Base-by-base conservation (phyloP, 2,113 vertebrate species). In the Apistogramma diplotaenia region DNA sequence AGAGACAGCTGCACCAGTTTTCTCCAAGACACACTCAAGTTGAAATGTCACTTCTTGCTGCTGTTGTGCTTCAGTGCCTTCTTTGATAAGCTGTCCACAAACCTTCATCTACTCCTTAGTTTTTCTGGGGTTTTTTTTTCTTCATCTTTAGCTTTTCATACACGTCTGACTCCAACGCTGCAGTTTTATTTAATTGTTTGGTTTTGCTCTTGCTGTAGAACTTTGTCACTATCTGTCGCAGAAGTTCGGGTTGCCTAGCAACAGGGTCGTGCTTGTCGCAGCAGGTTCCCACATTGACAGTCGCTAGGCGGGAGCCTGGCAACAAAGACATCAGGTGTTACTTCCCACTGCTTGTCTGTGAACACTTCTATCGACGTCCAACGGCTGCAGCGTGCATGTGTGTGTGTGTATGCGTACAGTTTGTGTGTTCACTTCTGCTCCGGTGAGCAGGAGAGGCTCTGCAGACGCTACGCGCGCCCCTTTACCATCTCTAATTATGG, bases 241-340 rank as follows among this genome's bases (percentile, higher is more conserved):
- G 53, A 88, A 93, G 88, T 93, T 94, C 55, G 86, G 83, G 91
- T 94, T 91, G 93, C 94, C 82, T 94, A 85, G 95, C 93, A 94
- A 95, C 95, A 92, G 83, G 92, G 91, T 93, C 81, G 81, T 78
- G 89, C 89, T 91, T 77, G 83, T 83, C 78, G 35, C 85, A 83
- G 87, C 89, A 76, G 85, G 88, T 81, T 85, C 81, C 87, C 87
- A 73, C 82, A 71, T 89, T 91, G 93, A 93, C 93, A 91, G 89
- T 93, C 80, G 53, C 91, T 88, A 87, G 91, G 90, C 74, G 83
- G 88, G 84, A 85, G 86, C 90, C 79, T 87, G 85, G 93, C 93
- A 93, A 94, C 93, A 91, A 93, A 95, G 93, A 94, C 92, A 93
- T 94, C 94, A 93, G 94, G 94, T 93, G 94, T 85, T 89, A 81